A percentile compares a stretch with the other conserved stretches of the same genome.
phyloP scores from a whole-genome alignment of 2,888 invertebrate genomes.

The Zhengitettix transpicula region DNA sequence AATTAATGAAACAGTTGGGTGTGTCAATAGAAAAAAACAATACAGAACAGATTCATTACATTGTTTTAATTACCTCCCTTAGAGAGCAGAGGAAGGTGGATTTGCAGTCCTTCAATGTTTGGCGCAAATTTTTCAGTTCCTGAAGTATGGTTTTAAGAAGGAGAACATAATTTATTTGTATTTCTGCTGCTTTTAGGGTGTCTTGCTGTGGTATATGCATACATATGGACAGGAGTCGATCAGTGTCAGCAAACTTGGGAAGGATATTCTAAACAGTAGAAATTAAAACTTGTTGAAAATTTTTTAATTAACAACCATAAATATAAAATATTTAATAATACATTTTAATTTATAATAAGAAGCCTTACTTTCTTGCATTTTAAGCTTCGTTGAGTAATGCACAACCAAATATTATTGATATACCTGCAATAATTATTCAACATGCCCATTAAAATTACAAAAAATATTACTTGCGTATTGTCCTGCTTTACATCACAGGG shows the following conservation, averaged over 20 bases:
- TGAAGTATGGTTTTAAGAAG: conserved; percentile 63
- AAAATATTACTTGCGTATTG: no score
- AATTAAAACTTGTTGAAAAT: no score
- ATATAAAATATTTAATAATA: no score
- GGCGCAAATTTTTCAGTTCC: conserved; percentile 44
- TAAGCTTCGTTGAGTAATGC: no score
- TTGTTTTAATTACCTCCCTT: conserved; percentile 31
- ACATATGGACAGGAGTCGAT: conserved; percentile 51
- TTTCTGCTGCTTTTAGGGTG: conserved; percentile 42
- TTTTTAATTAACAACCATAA: no score
- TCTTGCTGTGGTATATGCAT: conserved; percentile 31
- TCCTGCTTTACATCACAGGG: no score
- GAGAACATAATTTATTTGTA: conserved; percentile 60
- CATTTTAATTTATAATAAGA: no score
- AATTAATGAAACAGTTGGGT: not conserved
- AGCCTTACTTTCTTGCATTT: no score
- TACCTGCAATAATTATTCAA: no score
- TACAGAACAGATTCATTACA: not conserved
- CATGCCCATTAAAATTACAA: no score
- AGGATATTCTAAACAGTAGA: conserved; percentile 35
- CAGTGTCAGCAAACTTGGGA: conserved; percentile 56
- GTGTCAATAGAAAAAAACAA: not conserved
- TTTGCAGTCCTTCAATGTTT: conserved; percentile 33
- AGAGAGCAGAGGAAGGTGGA: conserved; percentile 38
- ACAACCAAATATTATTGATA: no score